Base-by-base conservation (phyloP, 2,113 vertebrate genomes). In the Prolemur simus region DNA sequence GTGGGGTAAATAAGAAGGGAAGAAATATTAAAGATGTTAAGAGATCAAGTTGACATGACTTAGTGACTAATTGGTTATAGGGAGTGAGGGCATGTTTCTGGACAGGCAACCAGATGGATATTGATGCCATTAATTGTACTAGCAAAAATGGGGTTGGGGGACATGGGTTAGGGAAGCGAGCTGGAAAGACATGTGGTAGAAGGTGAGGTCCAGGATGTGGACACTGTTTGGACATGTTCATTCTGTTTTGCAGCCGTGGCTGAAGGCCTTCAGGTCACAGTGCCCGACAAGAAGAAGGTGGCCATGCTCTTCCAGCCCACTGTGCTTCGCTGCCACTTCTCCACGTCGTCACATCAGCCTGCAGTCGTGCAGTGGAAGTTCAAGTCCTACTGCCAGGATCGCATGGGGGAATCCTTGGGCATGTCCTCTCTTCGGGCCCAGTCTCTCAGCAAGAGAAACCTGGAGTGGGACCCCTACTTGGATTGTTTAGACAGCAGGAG, bases 281-380 rank as follows among this genome's bases (percentile, higher is more conserved):
- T 99, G 94, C 99, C 99, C 10, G 99, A 99, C 95, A 99, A 99
- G 97, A 99, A 99, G 98, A 99, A 99, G 88, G 98, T 99, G 71
- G 99, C 99, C 76, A 99, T 99, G 99, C 99, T 99, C 87, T 99
- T 99, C 98, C 99, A 99, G 98, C 98, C 99, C 1, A 99, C 99
- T 32, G 98, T 99, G 89, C 99, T 99, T 18, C 99, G 99, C 4
- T 99, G 99, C 97, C 99, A 99, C 96, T 99, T 99, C 98, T 99
- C 99, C 56, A 99, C 99, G 0, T 98, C 99, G 80, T 99, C 99
- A 85, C 98, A 92, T 17, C 99, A 99, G 92, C 98, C 98, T 2
- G 99, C 99, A 0, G 99, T 99, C 89, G 99, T 99, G 69, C 99
- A 99, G 97, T 99, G 99, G 99, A 99, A 99, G 98, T 99, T 99